Base-by-base conservation (phyloP, 2,888 invertebrate genomes). In the Gisinianus flammeolus region DNA sequence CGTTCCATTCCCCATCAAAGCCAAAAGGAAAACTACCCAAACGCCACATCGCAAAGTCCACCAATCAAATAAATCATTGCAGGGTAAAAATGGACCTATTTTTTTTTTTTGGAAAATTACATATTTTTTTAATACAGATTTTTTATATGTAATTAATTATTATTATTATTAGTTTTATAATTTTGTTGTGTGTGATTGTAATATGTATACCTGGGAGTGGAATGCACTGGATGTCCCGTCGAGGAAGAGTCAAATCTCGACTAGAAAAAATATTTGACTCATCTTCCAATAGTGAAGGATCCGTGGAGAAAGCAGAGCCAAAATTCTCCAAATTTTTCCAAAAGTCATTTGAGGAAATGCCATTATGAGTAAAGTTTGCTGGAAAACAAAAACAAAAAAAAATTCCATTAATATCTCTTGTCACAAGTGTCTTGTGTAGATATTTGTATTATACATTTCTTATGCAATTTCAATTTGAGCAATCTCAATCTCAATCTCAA, bases 41-140 rank as follows among this genome's bases (percentile, higher is more conserved):
- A 98, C 96, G 26, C 97, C 97, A 87, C 97, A 97, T 62, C 97
- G 91, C 85, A 97, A 88, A 4, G 96, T 96, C 97, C 97, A 97
- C 97, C 97, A 97, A 87, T 97, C 97, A 87, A 98, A 97, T 76
- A 97, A 90, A 87, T 97, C 97, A 86, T 94, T 93, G 87, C 97
- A 98, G 4, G 97, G 97, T 86, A 97, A 89, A 88, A 97, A 97
- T 2, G 97, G 97, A 31, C 95, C 95, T 92, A 87, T n/a, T 86
- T 84, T 73, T 77, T 79, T 44, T 58, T 12, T n/a, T 12, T 44
- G 44, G 44, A 16, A 44, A 44, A 10, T 6, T 44, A n/a, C n/a
- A n/a, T n/a, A n/a, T n/a, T n/a, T n/a, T n/a, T n/a, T n/a, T n/a
- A n/a, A 44, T 10, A 44, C 44, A 44, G 16, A 6, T 10, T 10